phyloP scores from a whole-genome alignment of 2,888 invertebrate species.

The Colletes collaris region DNA sequence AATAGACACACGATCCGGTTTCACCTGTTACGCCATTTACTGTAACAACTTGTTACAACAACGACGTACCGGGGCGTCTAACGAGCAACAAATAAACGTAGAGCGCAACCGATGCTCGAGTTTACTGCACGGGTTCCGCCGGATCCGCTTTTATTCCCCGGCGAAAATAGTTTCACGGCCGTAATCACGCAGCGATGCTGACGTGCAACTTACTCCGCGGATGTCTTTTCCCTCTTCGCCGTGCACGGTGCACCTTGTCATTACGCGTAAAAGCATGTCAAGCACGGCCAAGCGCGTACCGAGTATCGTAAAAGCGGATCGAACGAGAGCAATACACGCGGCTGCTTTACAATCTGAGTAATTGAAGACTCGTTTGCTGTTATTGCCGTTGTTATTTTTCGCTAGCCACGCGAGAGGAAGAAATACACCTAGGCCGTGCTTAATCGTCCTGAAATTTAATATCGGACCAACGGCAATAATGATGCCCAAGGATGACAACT shows the following conservation, averaged over 20 bases:
- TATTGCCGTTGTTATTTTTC: neutral
- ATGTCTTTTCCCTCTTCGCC: conserved; percentile 11
- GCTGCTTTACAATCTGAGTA: conserved; percentile 23
- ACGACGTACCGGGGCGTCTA: conserved; percentile 8
- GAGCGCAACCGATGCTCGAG: neutral
- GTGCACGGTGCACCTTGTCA: conserved; percentile 15
- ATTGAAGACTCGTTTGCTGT: conserved; percentile 30
- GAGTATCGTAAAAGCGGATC: conserved; percentile 15
- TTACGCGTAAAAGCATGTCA: conserved; percentile 38
- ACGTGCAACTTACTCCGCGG: neutral
- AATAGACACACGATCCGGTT: conserved; percentile 25
- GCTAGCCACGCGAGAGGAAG: neutral
- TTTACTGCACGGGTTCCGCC: neutral
- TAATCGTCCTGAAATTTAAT: too few relatives aligned
- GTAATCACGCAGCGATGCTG: conserved; percentile 20
- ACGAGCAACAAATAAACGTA: conserved; percentile 29
- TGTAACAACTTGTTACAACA: conserved; percentile 6
- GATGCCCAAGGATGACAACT: neutral
- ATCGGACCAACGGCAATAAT: neutral
- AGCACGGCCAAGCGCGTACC: neutral
- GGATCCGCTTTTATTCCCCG: neutral
- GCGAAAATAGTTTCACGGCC: neutral
- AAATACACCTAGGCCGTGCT: neutral
- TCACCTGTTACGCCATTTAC: conserved; percentile 33
- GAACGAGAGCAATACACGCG: neutral